Percentiles rank a stretch among this genome's conserved stretches.
Evolutionary conservation across 2,888 invertebrate genomes (phyloP).

Genomic region (Trilocha varians): DNA sequence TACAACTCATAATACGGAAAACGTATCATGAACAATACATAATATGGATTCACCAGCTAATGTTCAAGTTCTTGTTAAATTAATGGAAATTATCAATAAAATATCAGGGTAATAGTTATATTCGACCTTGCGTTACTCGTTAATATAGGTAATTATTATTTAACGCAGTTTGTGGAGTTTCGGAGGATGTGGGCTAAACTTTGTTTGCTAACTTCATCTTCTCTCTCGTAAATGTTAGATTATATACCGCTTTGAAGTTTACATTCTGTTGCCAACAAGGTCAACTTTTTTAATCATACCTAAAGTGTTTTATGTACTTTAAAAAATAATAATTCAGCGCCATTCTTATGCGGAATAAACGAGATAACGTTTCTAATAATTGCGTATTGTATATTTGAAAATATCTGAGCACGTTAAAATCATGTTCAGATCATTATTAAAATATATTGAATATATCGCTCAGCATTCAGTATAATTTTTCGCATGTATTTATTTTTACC

Average conservation of each 20-base stretch:
- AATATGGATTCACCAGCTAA: too few species aligned
- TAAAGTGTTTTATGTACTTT: not conserved
- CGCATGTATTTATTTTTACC: conserved; percentile 4
- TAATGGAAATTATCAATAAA: too few species aligned
- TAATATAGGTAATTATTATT: not conserved
- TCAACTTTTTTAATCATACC: not conserved
- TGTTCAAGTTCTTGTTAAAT: too few species aligned
- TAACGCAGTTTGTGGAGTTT: not conserved
- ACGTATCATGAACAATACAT: too few species aligned
- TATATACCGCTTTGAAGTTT: not conserved
- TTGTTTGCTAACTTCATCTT: not conserved
- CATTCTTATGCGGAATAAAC: too few species aligned
- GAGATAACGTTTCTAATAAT: not conserved
- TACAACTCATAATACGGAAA: too few species aligned
- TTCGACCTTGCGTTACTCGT: not conserved
- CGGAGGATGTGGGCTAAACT: not conserved
- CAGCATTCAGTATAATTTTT: not conserved
- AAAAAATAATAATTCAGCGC: not conserved
- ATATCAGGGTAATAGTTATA: too few species aligned
- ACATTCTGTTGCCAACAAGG: not conserved
- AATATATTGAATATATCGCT: not conserved
- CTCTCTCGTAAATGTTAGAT: not conserved
- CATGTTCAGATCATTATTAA: not conserved
- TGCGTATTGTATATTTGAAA: not conserved
- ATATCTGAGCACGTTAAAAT: not conserved